A percentile compares a stretch with the other conserved stretches of the same genome.
phyloP scores from a whole-genome alignment of 2,113 vertebrate genomes.

The Plecturocebus donacophilus region DNA sequence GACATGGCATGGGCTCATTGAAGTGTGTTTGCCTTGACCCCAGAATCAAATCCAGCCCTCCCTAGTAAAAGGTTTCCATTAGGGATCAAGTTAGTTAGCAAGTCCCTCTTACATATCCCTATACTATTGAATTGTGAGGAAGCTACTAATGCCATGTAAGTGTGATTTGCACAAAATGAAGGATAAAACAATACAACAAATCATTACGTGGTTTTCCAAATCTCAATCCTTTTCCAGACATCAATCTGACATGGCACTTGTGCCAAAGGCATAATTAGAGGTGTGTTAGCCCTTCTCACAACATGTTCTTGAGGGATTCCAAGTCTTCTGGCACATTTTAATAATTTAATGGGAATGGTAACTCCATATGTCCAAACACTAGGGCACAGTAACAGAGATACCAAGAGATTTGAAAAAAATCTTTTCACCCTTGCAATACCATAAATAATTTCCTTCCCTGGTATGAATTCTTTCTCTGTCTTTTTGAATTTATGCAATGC shows the following conservation, averaged over 20 bases:
- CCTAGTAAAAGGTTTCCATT: neutral
- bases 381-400: conserved; percentile 14
- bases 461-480: conserved; percentile 51
- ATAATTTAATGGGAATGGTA: conserved; percentile 41
- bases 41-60: neutral
- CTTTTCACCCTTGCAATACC: conserved; percentile 48
- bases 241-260: neutral
- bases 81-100: neutral
- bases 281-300: neutral
- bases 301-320: conserved; percentile 33
- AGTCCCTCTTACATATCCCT: neutral
- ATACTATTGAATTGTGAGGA: conserved; percentile 28
- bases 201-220: neutral
- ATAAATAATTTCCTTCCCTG: conserved; percentile 47
- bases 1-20: neutral
- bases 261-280: conserved; percentile 46
- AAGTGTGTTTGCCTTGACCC: neutral
- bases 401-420: neutral
- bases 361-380: conserved; percentile 63
- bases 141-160: neutral
- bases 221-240: conserved; percentile 51
- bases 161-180: neutral
- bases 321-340: conserved; percentile 1
- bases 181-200: conserved; percentile 37
- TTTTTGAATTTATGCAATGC: conserved; percentile 15